These are phyloP conservation scores for Himalopsyche anomala DNA, from an alignment of 2,888 invertebrate genomes.

Conservation along the genomic window DNA sequence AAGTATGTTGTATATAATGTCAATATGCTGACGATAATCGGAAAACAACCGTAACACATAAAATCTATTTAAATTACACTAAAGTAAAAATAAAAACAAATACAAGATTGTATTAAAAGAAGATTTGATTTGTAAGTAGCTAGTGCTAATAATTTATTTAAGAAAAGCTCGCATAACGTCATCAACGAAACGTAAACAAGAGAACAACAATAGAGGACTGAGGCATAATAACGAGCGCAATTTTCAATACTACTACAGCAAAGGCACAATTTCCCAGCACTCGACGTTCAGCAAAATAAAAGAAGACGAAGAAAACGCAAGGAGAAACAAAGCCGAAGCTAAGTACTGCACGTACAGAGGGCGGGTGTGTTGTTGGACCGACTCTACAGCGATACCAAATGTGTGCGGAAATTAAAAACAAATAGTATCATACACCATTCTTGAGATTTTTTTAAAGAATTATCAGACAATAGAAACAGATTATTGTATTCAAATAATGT, in stretches of 20 bases:
- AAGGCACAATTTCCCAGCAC: slow-evolving; percentile 22
- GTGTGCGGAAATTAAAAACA: neutral
- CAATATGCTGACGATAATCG: too few species aligned
- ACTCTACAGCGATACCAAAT: neutral
- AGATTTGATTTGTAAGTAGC: too few species aligned
- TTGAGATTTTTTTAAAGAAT: too few species aligned
- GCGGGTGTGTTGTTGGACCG: neutral
- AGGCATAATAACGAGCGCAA: neutral
- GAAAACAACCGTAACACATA: too few species aligned
- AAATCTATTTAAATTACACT: too few species aligned
- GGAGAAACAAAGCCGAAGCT: neutral
- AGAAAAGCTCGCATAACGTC: neutral
- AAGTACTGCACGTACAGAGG: slow-evolving; percentile 17
- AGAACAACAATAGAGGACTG: neutral
- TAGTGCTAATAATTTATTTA: neutral
- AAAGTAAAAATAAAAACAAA: too few species aligned
- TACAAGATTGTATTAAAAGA: too few species aligned
- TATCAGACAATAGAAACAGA: too few species aligned
- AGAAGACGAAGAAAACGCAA: slow-evolving; percentile 3
- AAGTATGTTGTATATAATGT: too few species aligned
- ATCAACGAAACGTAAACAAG: neutral
- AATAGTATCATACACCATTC: too few species aligned
- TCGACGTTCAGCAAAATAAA: neutral
- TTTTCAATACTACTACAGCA: neutral
- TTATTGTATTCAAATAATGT: too few species aligned